Base-by-base conservation (phyloP, 2,797 vertebrate species). In the Forpus xanthops region DNA sequence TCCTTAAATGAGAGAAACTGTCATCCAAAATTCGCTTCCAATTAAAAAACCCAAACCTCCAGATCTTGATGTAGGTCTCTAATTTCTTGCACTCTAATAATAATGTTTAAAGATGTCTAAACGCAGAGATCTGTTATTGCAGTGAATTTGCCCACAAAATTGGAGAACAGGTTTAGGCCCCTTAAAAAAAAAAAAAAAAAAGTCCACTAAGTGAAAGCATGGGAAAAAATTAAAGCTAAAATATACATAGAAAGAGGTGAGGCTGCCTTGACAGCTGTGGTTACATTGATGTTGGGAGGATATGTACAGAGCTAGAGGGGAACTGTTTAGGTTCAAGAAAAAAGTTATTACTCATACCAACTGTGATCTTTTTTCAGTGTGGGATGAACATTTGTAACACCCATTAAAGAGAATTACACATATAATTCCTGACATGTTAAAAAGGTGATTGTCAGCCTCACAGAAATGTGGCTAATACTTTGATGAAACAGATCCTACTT, bases 251-350 rank as follows among this genome's bases (percentile, higher is more conserved):
- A 90, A 89, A 87, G 93, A 96, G 93, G 89, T 93, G 95, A 97
- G 92, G 89, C 93, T 96, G 93, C 84, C 93, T 95, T 93, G 86
- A 90, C 92, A 92, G 75, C 93, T 96, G 96, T 94, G 95, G 96
- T 96, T 97, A 79, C 86, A 96, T 94, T 97, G 94, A 96, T 96
- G 94, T 94, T 95, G 86, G 86, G 86, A 93, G 95, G 92, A 94
- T 88, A 83, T 33, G 85, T 82, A 71, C 49, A 89, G 91, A 86
- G 90, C 96, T 94, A 75, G 92, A 92, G 94, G 95, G 85, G 66
- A 97, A 78, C 83, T 93, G 72, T 91, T 92, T 84, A 90, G 86
- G 90, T 92, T 92, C 76, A 89, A 91, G 94, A 93, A 94, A 95
- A 70, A 85, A 84, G 50, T 86, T 93, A 95, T 94, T 96, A 93